A percentile compares a stretch with the other conserved stretches of the same genome.
Conservation (phyloP, 2,797 vertebrate species). For the Glyptemys insculpta region DNA sequence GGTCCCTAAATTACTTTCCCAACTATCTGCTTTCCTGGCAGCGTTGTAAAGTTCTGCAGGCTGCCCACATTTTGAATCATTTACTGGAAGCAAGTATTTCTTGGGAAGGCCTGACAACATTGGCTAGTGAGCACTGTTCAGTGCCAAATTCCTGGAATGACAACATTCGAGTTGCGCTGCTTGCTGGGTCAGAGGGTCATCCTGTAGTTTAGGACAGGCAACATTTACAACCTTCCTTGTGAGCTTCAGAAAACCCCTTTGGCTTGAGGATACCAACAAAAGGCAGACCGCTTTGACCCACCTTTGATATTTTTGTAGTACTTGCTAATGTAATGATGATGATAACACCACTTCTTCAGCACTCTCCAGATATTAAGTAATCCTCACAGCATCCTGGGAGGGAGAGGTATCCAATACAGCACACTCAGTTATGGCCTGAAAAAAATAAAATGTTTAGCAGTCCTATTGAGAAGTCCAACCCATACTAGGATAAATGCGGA, state of each 20-base stretch:
- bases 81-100: not conserved
- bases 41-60: not conserved
- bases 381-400: not conserved
- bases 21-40: not conserved
- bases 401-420: not conserved
- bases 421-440: not conserved
- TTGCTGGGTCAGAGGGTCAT: not conserved
- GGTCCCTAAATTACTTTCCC: not conserved
- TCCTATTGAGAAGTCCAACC: not conserved
- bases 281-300: rapidly evolving
- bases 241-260: not conserved
- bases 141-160: not conserved
- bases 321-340: not conserved
- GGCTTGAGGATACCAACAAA: not conserved
- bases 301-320: not conserved
- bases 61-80: not conserved
- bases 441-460: not conserved
- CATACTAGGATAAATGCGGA: not conserved
- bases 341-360: not conserved
- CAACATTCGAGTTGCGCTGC: not conserved
- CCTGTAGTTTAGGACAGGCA: not conserved
- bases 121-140: rapidly evolving
- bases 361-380: not conserved
- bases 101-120: not conserved
- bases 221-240: not conserved